Base-by-base conservation (phyloP, 2,797 vertebrate genomes). In the Hephaestus fuliginosus region DNA sequence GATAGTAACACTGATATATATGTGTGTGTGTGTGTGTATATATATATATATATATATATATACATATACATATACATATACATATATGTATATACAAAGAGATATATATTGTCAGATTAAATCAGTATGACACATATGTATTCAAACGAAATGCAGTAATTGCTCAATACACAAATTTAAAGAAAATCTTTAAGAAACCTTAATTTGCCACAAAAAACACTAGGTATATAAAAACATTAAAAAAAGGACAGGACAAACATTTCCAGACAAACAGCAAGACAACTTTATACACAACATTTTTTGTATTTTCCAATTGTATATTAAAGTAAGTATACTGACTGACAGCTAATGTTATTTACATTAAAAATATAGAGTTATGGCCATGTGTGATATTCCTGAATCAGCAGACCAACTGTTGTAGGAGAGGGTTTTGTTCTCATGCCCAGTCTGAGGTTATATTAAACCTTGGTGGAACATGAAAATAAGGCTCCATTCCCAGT, bases 221-320 rank as follows among this genome's bases (percentile, higher is more conserved):
- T 77, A 88, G 12, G 49, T 88, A 77, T 93, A 95, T 86, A 94
- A 93, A 93, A 92, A 93, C 80, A 87, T 46, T 74, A 66, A 76
- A 75, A 84, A 69, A 14, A 33, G 30, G 5, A 33, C 3, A 33
- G 5, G n/a, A 49, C 78, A 80, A 25, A 83, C 73, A 85, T 72
- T 85, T 85, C 73, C 77, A 82, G 57, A 84, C 72, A 81, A 89
- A 91, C 49, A 76, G 51, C 70, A 92, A 39, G 15, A 85, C 57
- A 89, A 85, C 36, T 76, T 9, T 68, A 88, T 14, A 85, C 63
- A 73, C 43, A 69, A 55, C 28, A 15, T 66, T 56, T 67, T 51
- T 51, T n/a, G 84, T 70, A 76, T 85, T 87, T 89, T 81, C 61
- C 15, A 80, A 77, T 76, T 83, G 57, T 84, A 71, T 82, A 67